Evolutionary conservation across 1,140 invertebrate genomes (phyloP), one percentile per base, ranked within the genome.

Genomic region (Pseudomyrmex concolor): DNA sequence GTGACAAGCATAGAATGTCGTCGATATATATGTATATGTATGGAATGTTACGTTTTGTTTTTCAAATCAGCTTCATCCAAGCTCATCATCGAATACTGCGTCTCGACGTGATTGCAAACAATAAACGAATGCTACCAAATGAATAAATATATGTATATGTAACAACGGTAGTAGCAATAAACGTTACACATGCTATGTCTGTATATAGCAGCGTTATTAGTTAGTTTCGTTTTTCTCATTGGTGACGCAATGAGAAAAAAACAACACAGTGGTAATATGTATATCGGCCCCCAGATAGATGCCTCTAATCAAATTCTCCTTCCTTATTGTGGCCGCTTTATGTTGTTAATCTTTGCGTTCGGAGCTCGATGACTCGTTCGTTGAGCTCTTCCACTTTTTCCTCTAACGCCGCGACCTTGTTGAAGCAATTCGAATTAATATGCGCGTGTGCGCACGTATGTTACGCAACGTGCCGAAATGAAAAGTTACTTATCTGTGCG

Each of bases 311-410:
- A 43, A 88, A 82, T 77, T 62, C 13, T 9, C 17, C 43, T 60
- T 64, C 67, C 54, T 51, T 68, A 77, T 91, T 92, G 93, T 86
- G 91, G 91, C 88, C 73, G 34, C 34, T 34, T 34, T 34, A 92
- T 92, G 84, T 83, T 92, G 78, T 86, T 90, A 54, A 85, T 76
- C 25, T 90, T 84, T 73, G 88, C 78, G 84, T 93, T 92, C 70
- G 89, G 34, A 34, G 34, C 34, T 34, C 84, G 71, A 90, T 57
- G 73, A 93, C 86, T 83, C 93, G 92, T 66, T 93, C 91, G 67
- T 91, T 86, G 70, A 94, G 90, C 83, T 94, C 91, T 72, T 88
- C 87, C 57, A 94, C 86, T 73, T 92, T 93, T 77, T 94, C 92
- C 83, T 94, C 94, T 73, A 94, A 84, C 54, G 85, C 84, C 54